Percentiles rank a stretch among this genome's conserved stretches.
Conservation (phyloP, 2,888 invertebrate genomes). For the Aleiodes leptofemur region DNA sequence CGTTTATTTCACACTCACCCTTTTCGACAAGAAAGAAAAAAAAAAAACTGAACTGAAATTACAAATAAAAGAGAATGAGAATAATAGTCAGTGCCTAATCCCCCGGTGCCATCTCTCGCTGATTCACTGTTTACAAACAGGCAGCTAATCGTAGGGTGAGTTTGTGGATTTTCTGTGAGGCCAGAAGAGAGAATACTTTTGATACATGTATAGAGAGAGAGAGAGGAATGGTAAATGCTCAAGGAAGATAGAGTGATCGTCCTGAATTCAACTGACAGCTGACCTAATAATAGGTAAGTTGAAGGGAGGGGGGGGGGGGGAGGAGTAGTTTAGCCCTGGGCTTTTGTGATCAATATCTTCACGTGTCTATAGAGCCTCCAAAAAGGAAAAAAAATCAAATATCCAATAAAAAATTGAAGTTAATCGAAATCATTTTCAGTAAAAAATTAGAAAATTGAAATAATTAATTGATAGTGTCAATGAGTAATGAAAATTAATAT, state of each 20-base stretch:
- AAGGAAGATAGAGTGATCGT: constrained; percentile 12
- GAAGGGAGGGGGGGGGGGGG: constrained; percentile 12
- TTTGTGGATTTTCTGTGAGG: too few species aligned
- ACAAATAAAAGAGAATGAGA: too few species aligned
- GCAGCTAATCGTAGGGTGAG: too few species aligned
- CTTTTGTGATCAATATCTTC: constrained; percentile 11
- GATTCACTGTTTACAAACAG: too few species aligned
- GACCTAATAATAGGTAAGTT: constrained; percentile 27
- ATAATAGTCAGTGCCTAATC: too few species aligned
- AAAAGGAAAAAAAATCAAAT: neutral
- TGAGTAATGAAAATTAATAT: too few species aligned
- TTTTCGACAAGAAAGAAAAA: too few species aligned
- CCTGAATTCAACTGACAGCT: constrained; percentile 2
- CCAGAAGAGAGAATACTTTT: neutral
- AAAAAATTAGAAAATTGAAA: too few species aligned
- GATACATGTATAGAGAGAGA: neutral
- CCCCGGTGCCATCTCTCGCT: too few species aligned
- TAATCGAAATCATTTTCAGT: neutral
- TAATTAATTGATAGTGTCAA: too few species aligned
- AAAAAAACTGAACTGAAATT: too few species aligned
- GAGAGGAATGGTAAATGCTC: neutral
- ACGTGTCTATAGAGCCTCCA: neutral
- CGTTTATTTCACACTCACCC: too few species aligned
- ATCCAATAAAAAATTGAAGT: neutral
- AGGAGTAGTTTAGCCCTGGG: constrained; percentile 7